Conservation (phyloP, 2,113 vertebrate species). For the Cranoglanis bouderius region DNA sequence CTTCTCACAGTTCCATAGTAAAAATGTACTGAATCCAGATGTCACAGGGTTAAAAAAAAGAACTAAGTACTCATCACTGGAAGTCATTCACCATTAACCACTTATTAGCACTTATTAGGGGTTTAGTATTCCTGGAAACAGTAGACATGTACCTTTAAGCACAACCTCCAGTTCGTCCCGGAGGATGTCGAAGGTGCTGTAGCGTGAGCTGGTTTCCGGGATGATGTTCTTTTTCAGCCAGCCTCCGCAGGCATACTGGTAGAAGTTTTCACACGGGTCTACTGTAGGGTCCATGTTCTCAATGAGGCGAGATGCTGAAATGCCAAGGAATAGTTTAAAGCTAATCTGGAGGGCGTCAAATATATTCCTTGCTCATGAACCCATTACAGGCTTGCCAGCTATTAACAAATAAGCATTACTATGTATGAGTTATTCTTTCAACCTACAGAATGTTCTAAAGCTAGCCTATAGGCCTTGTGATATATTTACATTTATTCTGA, state of each 20-base stretch:
- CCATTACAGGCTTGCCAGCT: too few species aligned
- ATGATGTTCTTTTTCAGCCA: conserved; percentile 93
- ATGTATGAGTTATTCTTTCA: background rate
- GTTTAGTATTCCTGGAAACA: background rate
- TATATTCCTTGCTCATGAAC: background rate
- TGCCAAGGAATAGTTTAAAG: conserved; percentile 7
- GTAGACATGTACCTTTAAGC: conserved; percentile 82
- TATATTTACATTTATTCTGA: background rate
- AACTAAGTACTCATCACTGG: background rate
- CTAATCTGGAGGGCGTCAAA: background rate
- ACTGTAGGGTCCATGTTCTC: conserved; percentile 85
- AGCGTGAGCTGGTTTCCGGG: conserved; percentile 89
- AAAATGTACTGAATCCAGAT: background rate
- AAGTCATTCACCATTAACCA: background rate
- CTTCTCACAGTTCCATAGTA: background rate
- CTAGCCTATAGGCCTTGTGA: background rate
- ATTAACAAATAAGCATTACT: too few species aligned
- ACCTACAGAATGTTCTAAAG: background rate
- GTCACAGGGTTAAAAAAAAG: background rate
- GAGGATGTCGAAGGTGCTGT: conserved; percentile 94
- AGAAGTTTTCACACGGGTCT: conserved; percentile 88
- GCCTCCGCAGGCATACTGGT: conserved; percentile 91
- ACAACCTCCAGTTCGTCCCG: conserved; percentile 89
- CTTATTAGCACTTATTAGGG: background rate
- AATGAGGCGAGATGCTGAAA: conserved; percentile 86